These are phyloP conservation scores for Nomada goodeniana DNA, from an alignment of 2,888 invertebrate genomes.

Conservation along the genomic window DNA sequence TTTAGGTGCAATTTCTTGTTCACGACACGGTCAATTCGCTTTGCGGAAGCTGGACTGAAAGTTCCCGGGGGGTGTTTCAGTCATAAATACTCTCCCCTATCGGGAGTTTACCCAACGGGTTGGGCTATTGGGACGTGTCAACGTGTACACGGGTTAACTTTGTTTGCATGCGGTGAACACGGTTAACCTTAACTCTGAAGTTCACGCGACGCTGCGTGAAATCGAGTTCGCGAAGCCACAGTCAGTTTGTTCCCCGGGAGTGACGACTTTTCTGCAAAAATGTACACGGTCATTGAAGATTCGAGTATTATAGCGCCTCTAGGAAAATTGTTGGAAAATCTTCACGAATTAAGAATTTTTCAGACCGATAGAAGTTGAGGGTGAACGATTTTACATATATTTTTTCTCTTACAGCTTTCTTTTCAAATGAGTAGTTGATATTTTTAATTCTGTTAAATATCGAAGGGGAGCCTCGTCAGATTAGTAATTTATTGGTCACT, in stretches of 20 bases:
- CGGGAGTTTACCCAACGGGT: not conserved
- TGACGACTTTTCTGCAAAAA: not conserved
- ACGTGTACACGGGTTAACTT: not conserved
- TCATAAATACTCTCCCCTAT: slow-evolving; percentile 28
- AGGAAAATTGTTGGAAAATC: too few species aligned
- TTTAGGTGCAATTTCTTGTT: not conserved
- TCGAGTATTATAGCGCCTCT: too few species aligned
- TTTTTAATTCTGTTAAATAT: not conserved
- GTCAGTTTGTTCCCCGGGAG: not conserved
- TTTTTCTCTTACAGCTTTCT: too few species aligned
- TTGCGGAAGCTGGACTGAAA: not conserved
- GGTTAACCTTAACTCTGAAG: slow-evolving; percentile 30
- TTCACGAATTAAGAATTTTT: too few species aligned
- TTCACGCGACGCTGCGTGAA: not conserved
- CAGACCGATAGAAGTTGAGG: too few species aligned
- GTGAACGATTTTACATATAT: too few species aligned
- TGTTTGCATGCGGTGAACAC: slow-evolving; percentile 15
- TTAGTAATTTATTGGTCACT: not conserved
- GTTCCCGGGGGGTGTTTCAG: not conserved
- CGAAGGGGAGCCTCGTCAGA: not conserved
- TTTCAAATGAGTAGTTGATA: too few species aligned
- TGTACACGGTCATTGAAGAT: not conserved
- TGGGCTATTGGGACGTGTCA: slow-evolving; percentile 1
- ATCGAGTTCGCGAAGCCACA: slow-evolving; percentile 29
- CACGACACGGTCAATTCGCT: not conserved